Evolutionary conservation across 35 echinoderm and acorn worm species (phyloP).

Genomic region (Apostichopus japonicus): DNA sequence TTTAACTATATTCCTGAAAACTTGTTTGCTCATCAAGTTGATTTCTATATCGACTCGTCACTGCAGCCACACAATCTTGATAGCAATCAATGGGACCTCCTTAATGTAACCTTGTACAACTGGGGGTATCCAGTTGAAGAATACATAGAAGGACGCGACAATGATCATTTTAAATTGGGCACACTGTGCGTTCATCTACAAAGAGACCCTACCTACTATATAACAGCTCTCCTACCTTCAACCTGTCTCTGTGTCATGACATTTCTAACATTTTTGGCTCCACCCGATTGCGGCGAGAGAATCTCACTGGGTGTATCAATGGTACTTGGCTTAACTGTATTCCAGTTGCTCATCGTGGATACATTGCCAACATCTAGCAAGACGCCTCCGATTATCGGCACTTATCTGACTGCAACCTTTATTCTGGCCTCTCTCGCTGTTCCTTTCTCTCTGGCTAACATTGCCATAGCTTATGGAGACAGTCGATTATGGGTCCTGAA

Average conservation of each 20-base stretch:
- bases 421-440: not conserved
- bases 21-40: not conserved
- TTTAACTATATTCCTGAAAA: not conserved
- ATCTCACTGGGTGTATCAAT: not conserved
- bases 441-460: not conserved
- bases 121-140: not conserved
- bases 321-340: not conserved
- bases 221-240: not conserved
- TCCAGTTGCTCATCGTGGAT: not conserved
- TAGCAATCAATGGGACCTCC: slow-evolving; percentile 10
- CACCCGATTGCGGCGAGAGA: not conserved
- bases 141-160: not conserved
- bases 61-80: not conserved
- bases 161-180: not conserved
- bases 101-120: not conserved
- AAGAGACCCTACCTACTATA: not conserved
- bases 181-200: not conserved
- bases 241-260: not conserved
- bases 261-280: not conserved
- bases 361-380: not conserved
- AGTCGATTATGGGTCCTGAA: not conserved
- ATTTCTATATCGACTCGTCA: not conserved
- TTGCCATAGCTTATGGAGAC: not conserved
- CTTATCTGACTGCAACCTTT: not conserved
- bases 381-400: not conserved